phyloP scores from a whole-genome alignment of 2,113 vertebrate species.

The Ahaetulla prasina region DNA sequence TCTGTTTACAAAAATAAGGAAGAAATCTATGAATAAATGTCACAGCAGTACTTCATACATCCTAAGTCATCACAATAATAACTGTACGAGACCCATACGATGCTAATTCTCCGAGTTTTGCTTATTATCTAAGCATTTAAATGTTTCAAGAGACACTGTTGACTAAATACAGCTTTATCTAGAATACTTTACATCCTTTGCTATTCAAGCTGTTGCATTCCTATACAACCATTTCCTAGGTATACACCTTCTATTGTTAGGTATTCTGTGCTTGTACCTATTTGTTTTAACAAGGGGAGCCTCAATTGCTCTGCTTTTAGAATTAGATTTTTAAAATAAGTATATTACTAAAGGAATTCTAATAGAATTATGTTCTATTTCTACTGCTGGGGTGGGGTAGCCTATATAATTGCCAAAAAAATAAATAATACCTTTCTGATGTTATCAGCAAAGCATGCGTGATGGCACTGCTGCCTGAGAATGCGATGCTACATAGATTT shows the following conservation, averaged over 20 bases:
- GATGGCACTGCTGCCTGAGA: background rate
- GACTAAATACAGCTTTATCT: background rate
- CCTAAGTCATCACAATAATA: conserved; percentile 8
- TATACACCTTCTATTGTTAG: background rate
- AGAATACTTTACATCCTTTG: background rate
- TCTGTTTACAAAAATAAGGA: conserved; percentile 19
- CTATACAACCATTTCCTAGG: background rate
- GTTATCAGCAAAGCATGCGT: background rate
- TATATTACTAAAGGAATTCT: background rate
- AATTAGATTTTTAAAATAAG: conserved; percentile 18
- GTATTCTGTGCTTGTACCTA: background rate
- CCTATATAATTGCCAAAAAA: background rate
- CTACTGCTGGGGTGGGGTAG: background rate
- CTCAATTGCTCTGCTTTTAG: conserved; percentile 7
- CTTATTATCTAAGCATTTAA: conserved; percentile 23
- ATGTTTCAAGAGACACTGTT: conserved; percentile 13
- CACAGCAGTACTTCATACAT: background rate
- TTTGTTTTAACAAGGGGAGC: background rate
- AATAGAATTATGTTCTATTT: background rate
- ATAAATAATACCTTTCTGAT: background rate
- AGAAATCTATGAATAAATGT: background rate
- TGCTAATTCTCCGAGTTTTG: conserved; percentile 24
- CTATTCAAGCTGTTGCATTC: background rate
- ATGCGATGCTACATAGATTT: background rate
- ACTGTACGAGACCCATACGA: conserved; percentile 1